These are phyloP conservation scores for Heteronetta atricapilla DNA, from an alignment of 2,113 vertebrate species.

Conservation along the genomic window DNA sequence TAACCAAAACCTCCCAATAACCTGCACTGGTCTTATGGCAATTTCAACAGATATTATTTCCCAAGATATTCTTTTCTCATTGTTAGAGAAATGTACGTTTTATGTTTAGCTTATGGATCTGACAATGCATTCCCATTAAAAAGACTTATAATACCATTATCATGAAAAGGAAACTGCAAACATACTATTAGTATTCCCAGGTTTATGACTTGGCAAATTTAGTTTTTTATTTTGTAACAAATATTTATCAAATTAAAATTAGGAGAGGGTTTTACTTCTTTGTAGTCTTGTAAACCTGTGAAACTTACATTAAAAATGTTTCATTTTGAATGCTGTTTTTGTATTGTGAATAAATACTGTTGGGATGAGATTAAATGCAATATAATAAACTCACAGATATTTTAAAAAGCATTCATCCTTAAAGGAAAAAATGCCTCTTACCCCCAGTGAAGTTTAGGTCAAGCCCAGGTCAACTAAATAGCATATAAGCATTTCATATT, in stretches of 20 bases:
- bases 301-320: neutral
- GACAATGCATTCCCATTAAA: slow-evolving; percentile 42
- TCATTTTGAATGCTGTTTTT: neutral
- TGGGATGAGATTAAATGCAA: neutral
- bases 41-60: slow-evolving; percentile 37
- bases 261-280: neutral
- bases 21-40: neutral
- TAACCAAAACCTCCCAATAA: slow-evolving; percentile 28
- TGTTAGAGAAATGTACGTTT: slow-evolving; percentile 41
- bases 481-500: neutral
- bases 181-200: neutral
- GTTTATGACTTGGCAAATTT: neutral
- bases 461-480: neutral
- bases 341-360: neutral
- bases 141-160: slow-evolving; percentile 45
- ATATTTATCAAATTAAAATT: slow-evolving; percentile 39
- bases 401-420: neutral
- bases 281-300: neutral
- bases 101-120: slow-evolving; percentile 36
- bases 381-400: neutral
- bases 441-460: neutral
- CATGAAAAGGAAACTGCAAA: slow-evolving; percentile 23
- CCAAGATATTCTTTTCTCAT: slow-evolving; percentile 11
- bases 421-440: neutral
- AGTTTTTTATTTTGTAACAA: neutral